Evolutionary conservation across 2,888 invertebrate genomes (phyloP), one percentile per base, ranked within the genome.

Genomic region (Heliconius charithonia): DNA sequence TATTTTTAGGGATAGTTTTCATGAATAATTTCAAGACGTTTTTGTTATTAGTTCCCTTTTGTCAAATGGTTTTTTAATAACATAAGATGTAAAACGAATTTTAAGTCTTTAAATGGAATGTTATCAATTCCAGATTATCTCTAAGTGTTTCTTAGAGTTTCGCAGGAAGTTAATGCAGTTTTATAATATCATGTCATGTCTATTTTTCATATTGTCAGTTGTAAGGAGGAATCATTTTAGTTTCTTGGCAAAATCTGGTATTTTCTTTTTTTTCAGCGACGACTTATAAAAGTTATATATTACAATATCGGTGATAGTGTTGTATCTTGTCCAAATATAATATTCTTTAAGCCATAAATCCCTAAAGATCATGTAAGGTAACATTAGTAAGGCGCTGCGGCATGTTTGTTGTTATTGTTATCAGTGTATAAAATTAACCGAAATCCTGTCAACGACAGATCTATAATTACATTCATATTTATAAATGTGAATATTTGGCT

Each of bases 401-500:
- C 45, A 37, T 66, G 79, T 81, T 81, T 81, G 82, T 83, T 83
- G 25, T 81, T 71, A 70, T 80, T 74, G 77, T 81, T 83, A 81
- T 82, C 82, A 81, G 56, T 69, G 80, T 67, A 62, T 77, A 76
- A 29, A 78, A 56, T 67, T 62, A 70, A n/a, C 75, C 78, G 79
- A 77, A 82, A 84, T 84, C 87, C 87, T 90, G 89, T 89, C 89
- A 88, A 83, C 84, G 83, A 80, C 80, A 83, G 81, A 81, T 88
- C 90, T 90, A 90, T 89, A 86, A 90, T 87, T 87, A 86, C 84
- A 80, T 71, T 85, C 87, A 89, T 89, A 91, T 91, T 91, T 92
- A 91, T 92, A 93, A 92, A 90, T 87, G 87, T 85, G 86, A 85
- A 85, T 85, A 85, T 87, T 86, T 82, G 83, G 85, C 85, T 87